Conservation (phyloP, 1,140 invertebrate species). For the Holotrichia oblita region DNA sequence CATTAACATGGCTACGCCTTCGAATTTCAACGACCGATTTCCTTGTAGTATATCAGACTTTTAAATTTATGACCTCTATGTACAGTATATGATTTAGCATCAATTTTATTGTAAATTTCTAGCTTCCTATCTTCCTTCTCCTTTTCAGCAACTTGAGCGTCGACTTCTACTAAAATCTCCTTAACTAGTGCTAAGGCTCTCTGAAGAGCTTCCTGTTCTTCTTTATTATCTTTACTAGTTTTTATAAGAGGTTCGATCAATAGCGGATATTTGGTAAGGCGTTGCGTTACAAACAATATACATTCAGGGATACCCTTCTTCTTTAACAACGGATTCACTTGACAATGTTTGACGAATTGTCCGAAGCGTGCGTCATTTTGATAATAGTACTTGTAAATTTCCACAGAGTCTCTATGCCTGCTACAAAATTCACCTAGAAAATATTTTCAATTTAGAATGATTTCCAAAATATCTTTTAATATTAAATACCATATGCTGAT, state of each 20-base stretch:
- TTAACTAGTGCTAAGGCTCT: slow-evolving; percentile 82
- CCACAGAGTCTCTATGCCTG: slow-evolving; percentile 82
- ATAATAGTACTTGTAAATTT: slow-evolving; percentile 81
- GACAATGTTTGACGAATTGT: slow-evolving; percentile 87
- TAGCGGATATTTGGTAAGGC: slow-evolving; percentile 94
- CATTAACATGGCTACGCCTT: slow-evolving; percentile 85
- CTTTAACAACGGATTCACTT: slow-evolving; percentile 86
- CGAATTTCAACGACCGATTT: slow-evolving; percentile 85
- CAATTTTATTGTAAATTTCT: slow-evolving; percentile 92
- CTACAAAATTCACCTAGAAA: slow-evolving; percentile 85
- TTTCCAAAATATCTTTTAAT: neutral
- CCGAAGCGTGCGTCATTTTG: slow-evolving; percentile 81
- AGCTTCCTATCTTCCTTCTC: slow-evolving; percentile 88
- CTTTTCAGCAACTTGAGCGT: slow-evolving; percentile 91
- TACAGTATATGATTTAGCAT: slow-evolving; percentile 88
- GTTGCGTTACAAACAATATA: slow-evolving; percentile 92
- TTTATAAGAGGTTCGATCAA: slow-evolving; percentile 93
- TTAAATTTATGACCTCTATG: slow-evolving; percentile 90
- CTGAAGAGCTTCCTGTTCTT: slow-evolving; percentile 77
- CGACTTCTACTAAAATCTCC: slow-evolving; percentile 87
- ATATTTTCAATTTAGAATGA: slow-evolving; percentile 31
- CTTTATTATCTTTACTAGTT: slow-evolving; percentile 81
- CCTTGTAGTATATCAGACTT: slow-evolving; percentile 91
- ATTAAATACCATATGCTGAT: slow-evolving; percentile 75
- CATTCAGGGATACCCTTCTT: slow-evolving; percentile 96